Evolutionary conservation across 2,797 vertebrate genomes (phyloP), one percentile per base, ranked within the genome.

Genomic region (Eurystomus glaucurus): DNA sequence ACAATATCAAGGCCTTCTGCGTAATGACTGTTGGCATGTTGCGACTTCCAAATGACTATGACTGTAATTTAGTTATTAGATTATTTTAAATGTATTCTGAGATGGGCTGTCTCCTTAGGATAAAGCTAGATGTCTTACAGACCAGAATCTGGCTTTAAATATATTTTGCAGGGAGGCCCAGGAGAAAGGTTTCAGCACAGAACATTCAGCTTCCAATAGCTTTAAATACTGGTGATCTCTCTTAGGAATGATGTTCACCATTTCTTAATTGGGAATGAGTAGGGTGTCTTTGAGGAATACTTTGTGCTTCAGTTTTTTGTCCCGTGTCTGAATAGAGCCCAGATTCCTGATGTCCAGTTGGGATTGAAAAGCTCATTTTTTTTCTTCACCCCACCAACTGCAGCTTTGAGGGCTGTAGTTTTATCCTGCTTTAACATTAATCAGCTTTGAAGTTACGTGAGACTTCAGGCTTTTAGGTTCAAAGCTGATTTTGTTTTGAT

Each of bases 21-120:
- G 21, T 91, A 91, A 95, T 75, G 54, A 31, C n/a, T 78, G 37
- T 81, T 95, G 96, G 70, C 95, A 79, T 89, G 45, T 70, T 89
- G 70, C 2, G 7, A 79, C 55, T 95, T 91, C 62, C 50, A 84
- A 90, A 83, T 93, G 5, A 35, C 41, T 81, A 13, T 90, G 83
- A 46, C 61, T 84, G 50, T 33, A 86, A 81, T 81, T 86, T 76
- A 76, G 65, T 86, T 82, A 96, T 90, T 94, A 90, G 77, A 62
- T 95, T 88, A 81, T 88, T 88, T 90, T 12, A 51, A 93, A 90
- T 72, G 46, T 82, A 48, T 88, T 97, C 54, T 90, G 77, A 77
- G 55, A n/a, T 74, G 23, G 22, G 8, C 37, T 55, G 29, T 50
- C 78, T 91, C 85, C n/a, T 80, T 85, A 93, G 43, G 43, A 46